Evolutionary conservation across 2,888 invertebrate genomes (phyloP).

Genomic region (Matsumyia berberina): DNA sequence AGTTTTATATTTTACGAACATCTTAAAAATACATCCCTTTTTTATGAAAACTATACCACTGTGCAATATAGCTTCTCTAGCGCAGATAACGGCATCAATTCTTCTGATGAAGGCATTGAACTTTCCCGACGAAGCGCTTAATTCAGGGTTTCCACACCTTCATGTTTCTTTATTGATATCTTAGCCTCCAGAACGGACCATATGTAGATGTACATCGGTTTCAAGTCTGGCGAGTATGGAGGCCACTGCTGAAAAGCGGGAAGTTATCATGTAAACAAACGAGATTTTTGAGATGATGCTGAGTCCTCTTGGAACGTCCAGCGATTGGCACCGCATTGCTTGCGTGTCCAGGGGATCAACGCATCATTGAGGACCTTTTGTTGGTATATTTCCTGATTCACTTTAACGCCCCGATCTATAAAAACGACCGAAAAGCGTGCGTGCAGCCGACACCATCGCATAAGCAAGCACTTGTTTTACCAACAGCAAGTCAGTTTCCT

Average conservation of each 20-base stretch:
- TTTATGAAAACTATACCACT: too few relatives aligned
- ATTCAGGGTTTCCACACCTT: neutral
- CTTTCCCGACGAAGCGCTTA: slow-evolving; percentile 9
- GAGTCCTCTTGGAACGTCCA: neutral
- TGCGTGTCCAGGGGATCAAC: neutral
- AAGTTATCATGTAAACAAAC: too few relatives aligned
- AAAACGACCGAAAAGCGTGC: too few relatives aligned
- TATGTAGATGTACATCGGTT: neutral
- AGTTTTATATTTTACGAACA: too few relatives aligned
- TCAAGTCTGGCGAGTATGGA: neutral
- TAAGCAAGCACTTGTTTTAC: too few relatives aligned
- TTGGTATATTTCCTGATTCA: slow-evolving; percentile 1
- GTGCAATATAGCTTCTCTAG: neutral
- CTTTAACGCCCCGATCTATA: neutral
- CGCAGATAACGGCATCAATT: slow-evolving; percentile 15
- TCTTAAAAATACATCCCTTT: too few relatives aligned
- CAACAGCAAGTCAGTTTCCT: too few relatives aligned
- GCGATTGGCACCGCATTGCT: neutral
- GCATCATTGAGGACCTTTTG: neutral
- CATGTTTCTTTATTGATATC: slow-evolving; percentile 3
- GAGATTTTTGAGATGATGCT: neutral
- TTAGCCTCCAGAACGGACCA: neutral
- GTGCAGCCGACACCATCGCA: too few relatives aligned
- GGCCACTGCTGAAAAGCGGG: too few relatives aligned
- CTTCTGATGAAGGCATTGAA: slow-evolving; percentile 17